Percentiles rank a stretch among this genome's conserved stretches.
phyloP scores from a whole-genome alignment of 2,113 vertebrate species.

The Nycticebus coucang region DNA sequence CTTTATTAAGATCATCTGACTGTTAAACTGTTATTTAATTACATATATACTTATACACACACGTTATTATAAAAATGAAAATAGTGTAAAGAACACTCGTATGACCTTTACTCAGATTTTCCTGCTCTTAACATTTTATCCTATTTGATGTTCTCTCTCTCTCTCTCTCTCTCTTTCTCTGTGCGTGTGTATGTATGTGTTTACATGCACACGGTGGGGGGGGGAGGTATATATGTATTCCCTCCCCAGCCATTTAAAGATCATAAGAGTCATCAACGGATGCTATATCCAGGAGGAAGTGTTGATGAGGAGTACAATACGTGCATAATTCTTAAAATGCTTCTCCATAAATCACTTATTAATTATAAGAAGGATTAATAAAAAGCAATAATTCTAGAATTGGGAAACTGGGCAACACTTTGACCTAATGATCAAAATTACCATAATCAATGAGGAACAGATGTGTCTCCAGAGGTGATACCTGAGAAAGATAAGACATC shows the following conservation, averaged over 20 bases:
- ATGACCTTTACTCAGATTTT: background rate
- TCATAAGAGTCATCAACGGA: background rate
- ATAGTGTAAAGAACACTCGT: background rate
- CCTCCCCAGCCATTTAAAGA: background rate
- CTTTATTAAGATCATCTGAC: background rate
- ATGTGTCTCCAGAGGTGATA: background rate
- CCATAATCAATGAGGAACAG: background rate
- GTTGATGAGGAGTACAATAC: background rate
- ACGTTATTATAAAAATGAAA: slow-evolving; percentile 7
- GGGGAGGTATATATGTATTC: background rate
- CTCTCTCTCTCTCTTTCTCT: background rate
- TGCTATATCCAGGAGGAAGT: background rate
- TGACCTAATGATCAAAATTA: background rate
- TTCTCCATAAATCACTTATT: background rate
- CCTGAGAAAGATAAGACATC: background rate
- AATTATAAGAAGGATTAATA: background rate
- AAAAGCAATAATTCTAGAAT: background rate
- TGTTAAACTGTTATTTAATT: background rate
- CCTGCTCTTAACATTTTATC: background rate
- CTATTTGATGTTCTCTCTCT: background rate
- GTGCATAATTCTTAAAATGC: background rate
- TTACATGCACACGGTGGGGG: background rate
- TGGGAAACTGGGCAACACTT: background rate
- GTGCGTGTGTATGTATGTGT: background rate
- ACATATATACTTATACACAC: background rate